Base-by-base conservation (phyloP, 2,888 invertebrate genomes). In the Machimus atricapillus region DNA sequence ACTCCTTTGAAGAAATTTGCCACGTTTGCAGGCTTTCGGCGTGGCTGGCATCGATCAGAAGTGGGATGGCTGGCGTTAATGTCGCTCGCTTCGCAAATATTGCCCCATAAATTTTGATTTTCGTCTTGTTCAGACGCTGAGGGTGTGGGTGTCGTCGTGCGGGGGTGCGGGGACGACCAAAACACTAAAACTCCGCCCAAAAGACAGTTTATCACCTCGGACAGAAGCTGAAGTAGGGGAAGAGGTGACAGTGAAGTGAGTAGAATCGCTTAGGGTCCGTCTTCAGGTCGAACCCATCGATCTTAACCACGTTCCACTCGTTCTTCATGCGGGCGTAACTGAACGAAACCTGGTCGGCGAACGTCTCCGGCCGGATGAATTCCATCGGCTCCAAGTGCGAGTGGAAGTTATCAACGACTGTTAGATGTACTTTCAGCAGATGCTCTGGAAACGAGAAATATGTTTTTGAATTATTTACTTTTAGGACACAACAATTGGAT, bases 341-440 rank as follows among this genome's bases (percentile, higher is more conserved):
- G 91, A 97, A 97, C 16, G 97, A 97, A 90, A 97, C 96, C 94
- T 97, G 98, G 91, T 98, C 96, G 89, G 95, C 94, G 90, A 98
- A 95, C 27, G 95, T 95, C 90, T 97, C 96, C 88, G 95, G 94
- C 85, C 95, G 94, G 89, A 98, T 94, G 90, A 97, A 95, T 92
- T 97, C 97, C 96, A 98, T 97, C 87, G 97, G 97, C 91, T 99
- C 98, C 90, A 98, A 94, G 92, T 99, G 98, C 0, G 98, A 99
- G 92, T 98, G 98, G 92, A 99, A 98, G 92, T 96, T 96, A 89
- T 97, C 96, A 88, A 98, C 95, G 85, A 97, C 95, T 2, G 98
- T 98, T 90, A 99, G 93, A 82, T 96, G 96, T 90, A 96, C 96
- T 91, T 96, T 96, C 91, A 98, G 93, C 89, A 97, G 93, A 93